These are phyloP conservation scores for Percopsis omiscomaycus DNA, from an alignment of 2,797 vertebrate genomes.

Conservation along the genomic window DNA sequence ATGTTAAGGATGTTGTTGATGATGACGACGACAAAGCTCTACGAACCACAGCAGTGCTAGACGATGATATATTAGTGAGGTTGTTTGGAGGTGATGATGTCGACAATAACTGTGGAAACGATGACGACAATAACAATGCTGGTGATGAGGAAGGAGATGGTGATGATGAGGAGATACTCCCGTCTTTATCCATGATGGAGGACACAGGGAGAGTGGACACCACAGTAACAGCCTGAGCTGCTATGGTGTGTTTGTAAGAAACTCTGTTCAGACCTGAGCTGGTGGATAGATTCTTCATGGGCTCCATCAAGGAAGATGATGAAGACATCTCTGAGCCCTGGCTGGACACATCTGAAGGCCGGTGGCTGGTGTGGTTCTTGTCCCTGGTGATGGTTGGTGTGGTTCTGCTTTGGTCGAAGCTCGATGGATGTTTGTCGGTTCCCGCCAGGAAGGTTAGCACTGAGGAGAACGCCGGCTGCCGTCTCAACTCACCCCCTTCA, in stretches of 20 bases:
- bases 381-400: slow-evolving; percentile 77
- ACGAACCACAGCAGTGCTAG: background rate
- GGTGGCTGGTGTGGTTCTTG: slow-evolving; percentile 77
- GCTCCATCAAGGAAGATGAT: slow-evolving; percentile 64
- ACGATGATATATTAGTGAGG: background rate
- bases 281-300: slow-evolving; percentile 49
- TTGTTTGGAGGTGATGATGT: background rate
- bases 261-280: slow-evolving; percentile 86
- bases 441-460: slow-evolving; percentile 74
- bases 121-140: slow-evolving; percentile 18
- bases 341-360: slow-evolving; percentile 76
- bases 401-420: slow-evolving; percentile 74
- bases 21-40: background rate
- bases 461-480: slow-evolving; percentile 76
- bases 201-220: slow-evolving; percentile 20
- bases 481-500: slow-evolving; percentile 60
- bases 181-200: slow-evolving; percentile 29
- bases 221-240: slow-evolving; percentile 10
- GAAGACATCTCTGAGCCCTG: slow-evolving; percentile 72
- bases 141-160: slow-evolving; percentile 12
- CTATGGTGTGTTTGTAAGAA: slow-evolving; percentile 50
- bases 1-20: background rate
- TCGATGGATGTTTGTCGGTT: slow-evolving; percentile 65
- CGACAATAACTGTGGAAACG: background rate
- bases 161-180: slow-evolving; percentile 31